These are phyloP conservation scores for Pachycephala philippinensis DNA, from an alignment of 2,113 vertebrate species.

Conservation along the genomic window DNA sequence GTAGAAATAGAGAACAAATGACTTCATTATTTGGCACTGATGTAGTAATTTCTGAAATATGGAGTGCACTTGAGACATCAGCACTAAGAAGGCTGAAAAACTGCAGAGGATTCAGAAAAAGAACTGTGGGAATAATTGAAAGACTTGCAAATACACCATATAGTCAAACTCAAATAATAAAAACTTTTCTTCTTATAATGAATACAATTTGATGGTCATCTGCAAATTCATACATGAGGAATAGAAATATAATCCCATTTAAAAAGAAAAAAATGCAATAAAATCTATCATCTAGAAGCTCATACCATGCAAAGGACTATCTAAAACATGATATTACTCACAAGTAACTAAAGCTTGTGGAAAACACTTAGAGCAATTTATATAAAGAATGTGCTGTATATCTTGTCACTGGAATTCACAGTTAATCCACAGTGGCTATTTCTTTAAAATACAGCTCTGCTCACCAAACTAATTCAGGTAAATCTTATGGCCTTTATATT, in stretches of 20 bases:
- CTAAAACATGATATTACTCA: not conserved
- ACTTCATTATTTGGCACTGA: constrained; percentile 51
- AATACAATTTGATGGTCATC: not conserved
- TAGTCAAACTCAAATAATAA: not conserved
- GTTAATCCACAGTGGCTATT: not conserved
- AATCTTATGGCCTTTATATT: not conserved
- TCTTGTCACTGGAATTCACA: not conserved
- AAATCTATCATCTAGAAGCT: not conserved
- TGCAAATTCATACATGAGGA: not conserved
- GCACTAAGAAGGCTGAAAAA: constrained; percentile 14
- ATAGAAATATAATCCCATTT: not conserved
- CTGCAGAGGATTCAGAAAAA: constrained; percentile 5
- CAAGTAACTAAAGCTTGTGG: not conserved
- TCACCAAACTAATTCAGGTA: not conserved
- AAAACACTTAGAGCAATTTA: not conserved
- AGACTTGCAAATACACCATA: not conserved
- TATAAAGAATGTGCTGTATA: not conserved
- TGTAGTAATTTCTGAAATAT: constrained; percentile 31
- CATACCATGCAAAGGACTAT: not conserved
- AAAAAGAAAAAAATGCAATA: not conserved
- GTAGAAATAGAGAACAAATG: constrained; percentile 52
- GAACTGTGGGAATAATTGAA: not conserved
- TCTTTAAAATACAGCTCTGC: not conserved
- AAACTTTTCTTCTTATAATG: not conserved
- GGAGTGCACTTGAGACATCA: constrained; percentile 23